phyloP scores from a whole-genome alignment of 1,140 invertebrate species.

The Listronotus bonariensis region DNA sequence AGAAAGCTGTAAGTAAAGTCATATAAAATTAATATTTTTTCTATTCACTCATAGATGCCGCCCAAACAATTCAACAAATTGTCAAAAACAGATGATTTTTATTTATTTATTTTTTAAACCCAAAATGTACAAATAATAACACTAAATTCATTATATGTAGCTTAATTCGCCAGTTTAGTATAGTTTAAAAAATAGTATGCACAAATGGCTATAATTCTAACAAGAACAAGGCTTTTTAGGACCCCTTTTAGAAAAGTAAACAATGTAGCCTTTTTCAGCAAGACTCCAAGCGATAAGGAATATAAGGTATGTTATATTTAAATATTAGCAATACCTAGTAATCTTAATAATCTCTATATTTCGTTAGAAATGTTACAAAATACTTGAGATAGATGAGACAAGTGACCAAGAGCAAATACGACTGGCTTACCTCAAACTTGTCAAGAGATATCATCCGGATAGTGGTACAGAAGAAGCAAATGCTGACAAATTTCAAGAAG shows the following conservation, averaged over 20 bases:
- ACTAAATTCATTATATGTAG: background rate
- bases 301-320: conserved; percentile 13
- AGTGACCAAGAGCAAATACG: conserved; percentile 74
- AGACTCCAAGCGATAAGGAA: conserved; percentile 10
- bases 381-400: conserved; percentile 67
- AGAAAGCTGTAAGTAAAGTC: too few relatives aligned
- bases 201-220: conserved; percentile 28
- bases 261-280: conserved; percentile 8
- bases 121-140: background rate
- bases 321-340: background rate
- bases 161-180: background rate
- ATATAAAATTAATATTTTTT: too few relatives aligned
- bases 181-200: background rate
- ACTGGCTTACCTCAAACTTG: conserved; percentile 73
- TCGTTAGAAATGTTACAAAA: conserved; percentile 66
- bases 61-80: too few relatives aligned
- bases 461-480: conserved; percentile 69
- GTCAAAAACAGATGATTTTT: conserved; percentile 15
- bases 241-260: background rate
- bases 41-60: too few relatives aligned
- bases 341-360: conserved; percentile 34
- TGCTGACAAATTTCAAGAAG: conserved; percentile 72
- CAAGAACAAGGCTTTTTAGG: conserved; percentile 4
- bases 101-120: conserved; percentile 1
- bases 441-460: conserved; percentile 84